Base-by-base conservation (phyloP, 2,797 vertebrate genomes). In the Anas bernieri region DNA sequence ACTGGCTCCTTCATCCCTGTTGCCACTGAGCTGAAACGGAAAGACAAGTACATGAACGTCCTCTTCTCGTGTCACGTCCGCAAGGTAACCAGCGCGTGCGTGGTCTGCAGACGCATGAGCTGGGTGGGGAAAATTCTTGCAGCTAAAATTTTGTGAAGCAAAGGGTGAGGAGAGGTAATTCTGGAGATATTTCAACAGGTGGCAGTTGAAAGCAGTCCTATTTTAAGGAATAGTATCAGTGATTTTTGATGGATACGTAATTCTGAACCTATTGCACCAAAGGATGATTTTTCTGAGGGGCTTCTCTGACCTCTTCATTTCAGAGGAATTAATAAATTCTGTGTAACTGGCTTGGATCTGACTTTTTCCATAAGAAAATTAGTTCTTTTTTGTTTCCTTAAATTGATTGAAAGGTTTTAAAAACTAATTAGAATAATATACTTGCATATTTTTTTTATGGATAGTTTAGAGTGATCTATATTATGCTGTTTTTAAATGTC, bases 41-140 rank as follows among this genome's bases (percentile, higher is more conserved):
- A 99, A 90, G 99, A 99, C 98, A 99, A 99, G 92, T 99, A 99
- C 97, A 99, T 99, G 99, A 98, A 98, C 3, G 72, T 99, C n/a
- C 98, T 99, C 86, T 99, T 99, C 97, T 99, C 99, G 92, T 99
- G 98, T 94, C 99, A 99, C 5, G 99, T 99, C 61, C 98, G 99
- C 90, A 99, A 99, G 99, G 99, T 99, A 98, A 96, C 39, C 0
- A 4, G 45, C 46, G 1, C 7, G 30, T 14, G 18, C 22, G 8
- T 23, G 35, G 59, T 43, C 63, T 62, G 62, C 50, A 17, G 56
- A 6, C 25, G 1, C 21, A 1, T 4, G 54, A 28, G 35, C 14
- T 20, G 30, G 41, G 87, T 31, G 18, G 62, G 63, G 26, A 9
- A 50, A 20, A 45, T 55, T 17, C 52, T 45, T 17, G 33, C 0